Base-by-base conservation (phyloP, 2,888 invertebrate species). In the Euclidia mi region DNA sequence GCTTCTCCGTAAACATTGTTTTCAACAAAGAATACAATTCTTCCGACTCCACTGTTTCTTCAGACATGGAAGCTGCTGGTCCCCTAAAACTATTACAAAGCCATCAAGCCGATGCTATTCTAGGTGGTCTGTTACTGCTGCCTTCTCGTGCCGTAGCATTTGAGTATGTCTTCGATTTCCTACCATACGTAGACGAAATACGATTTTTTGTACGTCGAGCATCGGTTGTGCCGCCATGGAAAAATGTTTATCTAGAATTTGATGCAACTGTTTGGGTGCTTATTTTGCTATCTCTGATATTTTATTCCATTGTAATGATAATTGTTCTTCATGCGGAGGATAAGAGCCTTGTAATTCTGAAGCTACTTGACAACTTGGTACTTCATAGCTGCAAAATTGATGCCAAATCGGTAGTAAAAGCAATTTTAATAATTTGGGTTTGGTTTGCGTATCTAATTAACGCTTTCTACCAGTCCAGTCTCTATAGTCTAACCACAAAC, bases 391-490 rank as follows among this genome's bases (percentile, higher is more conserved):
- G 53, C 1, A 52, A 35, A 12, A 7, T 71, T 3, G 42, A 11
- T 7, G 47, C 48, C 40, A 53, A 64, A 0, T 49, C 51, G 31
- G 18, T 37, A 3, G 65, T 75, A n/a, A 71, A 68, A 17, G 57
- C 25, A 31, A 41, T 74, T 3, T 56, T 88, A 0, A 72, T 86
- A 9, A 41, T 72, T 6, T 90, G 89, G 89, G 62, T 87, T 1
- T 65, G 79, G 65, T 89, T 85, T 37, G 76, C 85, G 1, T 83
- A 68, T 46, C 55, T 79, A 7, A 48, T 79, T 1, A 77, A 78
- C 51, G 55, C 64, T 25, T 81, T 72, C 40, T 80, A 79, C 41
- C 78, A 75, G 20, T 75, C 78, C 0, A 73, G 52, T 43, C 58
- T 84, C n/a, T 58, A 78, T 32, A 82, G 81, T 62, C 56, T 79